Evolutionary conservation across 2,113 vertebrate genomes (phyloP).

Genomic region (Podocnemis expansa): DNA sequence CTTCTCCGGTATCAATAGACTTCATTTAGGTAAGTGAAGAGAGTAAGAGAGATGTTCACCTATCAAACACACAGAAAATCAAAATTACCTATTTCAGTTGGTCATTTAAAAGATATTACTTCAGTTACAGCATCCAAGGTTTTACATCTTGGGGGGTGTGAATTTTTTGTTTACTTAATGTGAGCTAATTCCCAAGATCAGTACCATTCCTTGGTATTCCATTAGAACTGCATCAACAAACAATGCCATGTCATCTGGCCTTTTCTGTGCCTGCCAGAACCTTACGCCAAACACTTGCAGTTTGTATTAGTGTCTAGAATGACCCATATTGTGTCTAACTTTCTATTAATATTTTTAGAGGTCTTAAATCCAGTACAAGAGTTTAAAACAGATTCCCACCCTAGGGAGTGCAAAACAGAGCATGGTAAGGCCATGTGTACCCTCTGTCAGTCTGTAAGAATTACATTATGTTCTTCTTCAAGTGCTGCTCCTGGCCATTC

Average conservation of each 20-base stretch:
- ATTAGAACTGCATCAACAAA: not conserved
- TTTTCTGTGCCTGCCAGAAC: not conserved
- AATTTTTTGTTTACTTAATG: not conserved
- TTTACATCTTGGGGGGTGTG: not conserved
- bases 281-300: not conserved
- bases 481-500: too few relatives aligned
- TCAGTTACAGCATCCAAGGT: not conserved
- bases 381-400: conserved; percentile 41
- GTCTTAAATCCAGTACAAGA: not conserved
- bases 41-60: not conserved
- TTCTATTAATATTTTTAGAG: not conserved
- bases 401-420: conserved; percentile 1
- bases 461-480: too few relatives aligned
- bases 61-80: not conserved
- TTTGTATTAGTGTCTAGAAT: not conserved
- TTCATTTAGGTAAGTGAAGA: not conserved
- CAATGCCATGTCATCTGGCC: not conserved
- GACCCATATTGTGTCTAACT: not conserved
- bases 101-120: not conserved
- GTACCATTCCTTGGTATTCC: not conserved
- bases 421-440: not conserved
- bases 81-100: not conserved
- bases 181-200: not conserved
- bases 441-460: not conserved
- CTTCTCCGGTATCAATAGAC: not conserved